Base-by-base conservation (phyloP, 2,113 vertebrate genomes). In the Charina bottae region DNA sequence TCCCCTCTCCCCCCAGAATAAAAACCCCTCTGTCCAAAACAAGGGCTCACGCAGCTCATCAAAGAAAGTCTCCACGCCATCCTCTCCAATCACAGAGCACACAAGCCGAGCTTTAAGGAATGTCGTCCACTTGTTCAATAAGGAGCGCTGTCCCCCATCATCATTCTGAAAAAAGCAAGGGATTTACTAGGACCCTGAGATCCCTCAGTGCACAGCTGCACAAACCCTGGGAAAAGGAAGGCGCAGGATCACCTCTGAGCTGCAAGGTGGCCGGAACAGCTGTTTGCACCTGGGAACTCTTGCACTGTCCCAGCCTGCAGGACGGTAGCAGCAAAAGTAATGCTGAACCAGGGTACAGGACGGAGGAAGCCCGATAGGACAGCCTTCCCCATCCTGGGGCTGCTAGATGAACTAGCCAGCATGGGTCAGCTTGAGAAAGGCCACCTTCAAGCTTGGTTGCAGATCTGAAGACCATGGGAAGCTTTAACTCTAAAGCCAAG, bases 81-180 rank as follows among this genome's bases (percentile, higher is more conserved):
- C 98, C 2, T 97, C 96, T 28, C 98, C 98, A 19, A 98, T 97
- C 93, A 98, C 98, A 0, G 98, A 98, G 83, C 98, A 98, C 93
- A 98, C 97, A 6, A 98, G 97, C 2, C 98, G 97, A 2, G 98
- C 98, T 94, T 98, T 98, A 83, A 98, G 97, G 94, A 98, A 98
- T 0, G 98, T 98, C 0, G 98, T 98, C 98, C 98, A 98, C 92
- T 98, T 98, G 96, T 98, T 98, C 92, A 98, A 97, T 94, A 98
- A 96, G 15, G 98, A 98, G 68, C 98, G 98, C 95, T 98, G 98
- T 0, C 98, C 98, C 6, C 98, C 98, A 89, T 98, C 98, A 56
- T 98, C 98, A 88, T 98, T 98, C 98, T 98, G 93, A 1, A 86
- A 86, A 33, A 59, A 12, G 0, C 13, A 19, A 92, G 21, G n/a